phyloP scores from a whole-genome alignment of 2,797 vertebrate species.

The Cirrhinus molitorella region DNA sequence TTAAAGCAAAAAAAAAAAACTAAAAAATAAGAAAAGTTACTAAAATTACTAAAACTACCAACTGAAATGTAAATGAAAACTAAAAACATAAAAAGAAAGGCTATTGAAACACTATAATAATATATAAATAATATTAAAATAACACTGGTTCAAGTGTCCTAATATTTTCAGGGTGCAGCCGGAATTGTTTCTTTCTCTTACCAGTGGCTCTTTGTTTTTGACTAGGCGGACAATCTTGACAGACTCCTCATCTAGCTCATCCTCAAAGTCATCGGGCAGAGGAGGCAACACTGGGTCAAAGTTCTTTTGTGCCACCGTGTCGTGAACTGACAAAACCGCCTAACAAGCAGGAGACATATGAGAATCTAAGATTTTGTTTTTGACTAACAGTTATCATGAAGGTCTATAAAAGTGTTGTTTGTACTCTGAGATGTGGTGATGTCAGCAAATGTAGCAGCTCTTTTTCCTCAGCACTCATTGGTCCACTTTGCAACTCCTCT shows the following conservation, averaged over 20 bases:
- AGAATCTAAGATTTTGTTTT: background rate
- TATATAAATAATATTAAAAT: background rate
- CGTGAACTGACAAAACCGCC: conserved; percentile 93
- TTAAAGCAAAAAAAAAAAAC: background rate
- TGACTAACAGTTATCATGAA: background rate
- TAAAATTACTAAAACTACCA: background rate
- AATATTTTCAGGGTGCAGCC: background rate
- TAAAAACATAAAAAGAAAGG: background rate
- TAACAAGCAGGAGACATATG: conserved; percentile 60
- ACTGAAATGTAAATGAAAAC: background rate
- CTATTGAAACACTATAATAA: background rate
- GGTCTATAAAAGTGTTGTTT: background rate
- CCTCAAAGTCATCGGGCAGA: conserved; percentile 89
- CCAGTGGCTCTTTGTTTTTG: conserved; percentile 97
- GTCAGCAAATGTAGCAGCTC: conserved; percentile 91
- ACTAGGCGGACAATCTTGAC: conserved; percentile 96
- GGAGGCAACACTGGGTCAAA: conserved; percentile 95
- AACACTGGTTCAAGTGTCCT: background rate
- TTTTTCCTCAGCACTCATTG: conserved; percentile 89
- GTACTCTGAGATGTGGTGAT: conserved; percentile 92
- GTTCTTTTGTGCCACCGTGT: conserved; percentile 96
- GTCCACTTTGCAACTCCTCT: conserved; percentile 91
- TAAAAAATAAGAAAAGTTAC: background rate
- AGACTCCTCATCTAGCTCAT: conserved; percentile 94
- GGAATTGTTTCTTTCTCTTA: conserved; percentile 65